A percentile compares a stretch with the other conserved stretches of the same genome.
phyloP scores from a whole-genome alignment of 2,888 invertebrate species.

The Zaprionus obscuricornis region DNA sequence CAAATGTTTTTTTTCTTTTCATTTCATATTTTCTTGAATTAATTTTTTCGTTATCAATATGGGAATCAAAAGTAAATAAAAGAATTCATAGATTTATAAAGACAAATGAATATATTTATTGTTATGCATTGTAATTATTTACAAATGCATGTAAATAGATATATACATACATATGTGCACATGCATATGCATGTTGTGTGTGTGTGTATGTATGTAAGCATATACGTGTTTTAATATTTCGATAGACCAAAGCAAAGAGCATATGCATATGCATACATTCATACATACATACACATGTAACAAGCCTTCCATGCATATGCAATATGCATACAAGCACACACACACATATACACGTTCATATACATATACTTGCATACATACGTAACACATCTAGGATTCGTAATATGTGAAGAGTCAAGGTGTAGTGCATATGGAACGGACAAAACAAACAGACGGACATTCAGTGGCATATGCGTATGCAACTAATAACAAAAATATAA shows the following conservation, averaged over 20 bases:
- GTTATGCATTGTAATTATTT: neutral
- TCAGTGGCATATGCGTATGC: too few relatives aligned
- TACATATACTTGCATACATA: too few relatives aligned
- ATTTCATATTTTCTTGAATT: constrained; percentile 2
- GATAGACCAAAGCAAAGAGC: neutral
- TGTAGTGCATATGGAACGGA: too few relatives aligned
- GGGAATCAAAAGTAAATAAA: constrained; percentile 4
- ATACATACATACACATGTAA: neutral
- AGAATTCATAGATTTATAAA: neutral
- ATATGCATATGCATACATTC: neutral
- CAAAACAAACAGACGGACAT: too few relatives aligned
- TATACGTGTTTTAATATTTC: neutral
- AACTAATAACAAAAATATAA: too few relatives aligned
- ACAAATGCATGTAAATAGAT: too few relatives aligned
- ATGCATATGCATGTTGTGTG: neutral
- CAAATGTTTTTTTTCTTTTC: neutral
- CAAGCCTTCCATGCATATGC: constrained; percentile 15
- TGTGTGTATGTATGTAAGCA: neutral
- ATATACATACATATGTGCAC: neutral
- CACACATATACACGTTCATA: constrained; percentile 5
- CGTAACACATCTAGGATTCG: too few relatives aligned
- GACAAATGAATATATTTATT: neutral
- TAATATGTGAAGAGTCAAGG: too few relatives aligned
- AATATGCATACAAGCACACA: constrained; percentile 8
- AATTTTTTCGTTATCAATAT: neutral